Percentiles rank a stretch among this genome's conserved stretches.
phyloP scores from a whole-genome alignment of 2,888 invertebrate species.

The Eumerus sabulonum region DNA sequence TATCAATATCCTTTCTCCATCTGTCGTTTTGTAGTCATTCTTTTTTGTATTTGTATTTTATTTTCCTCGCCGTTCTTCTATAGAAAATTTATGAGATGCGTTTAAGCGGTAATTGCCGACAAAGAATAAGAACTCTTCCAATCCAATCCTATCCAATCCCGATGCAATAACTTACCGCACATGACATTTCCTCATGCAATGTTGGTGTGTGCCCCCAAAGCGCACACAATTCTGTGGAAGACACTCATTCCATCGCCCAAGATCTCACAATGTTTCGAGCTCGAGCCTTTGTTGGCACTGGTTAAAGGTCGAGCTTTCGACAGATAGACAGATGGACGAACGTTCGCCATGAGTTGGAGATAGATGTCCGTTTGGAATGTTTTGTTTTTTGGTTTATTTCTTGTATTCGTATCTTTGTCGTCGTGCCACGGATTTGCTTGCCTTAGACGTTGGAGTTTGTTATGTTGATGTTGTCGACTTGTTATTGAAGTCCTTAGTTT shows the following conservation, averaged over 20 bases:
- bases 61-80: slow-evolving; percentile 29
- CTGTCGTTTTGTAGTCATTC: background rate
- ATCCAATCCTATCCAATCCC: slow-evolving; percentile 47
- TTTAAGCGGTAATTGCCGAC: slow-evolving; percentile 68
- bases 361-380: slow-evolving; percentile 34
- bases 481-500: slow-evolving; percentile 6
- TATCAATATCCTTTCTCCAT: too few species aligned
- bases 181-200: slow-evolving; percentile 68
- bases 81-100: slow-evolving; percentile 66
- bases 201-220: slow-evolving; percentile 2
- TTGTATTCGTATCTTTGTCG: background rate
- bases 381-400: too few species aligned
- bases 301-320: slow-evolving; percentile 64
- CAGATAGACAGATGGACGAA: slow-evolving; percentile 68
- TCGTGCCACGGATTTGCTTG: slow-evolving; percentile 32
- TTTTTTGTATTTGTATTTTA: slow-evolving; percentile 7
- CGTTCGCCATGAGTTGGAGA: slow-evolving; percentile 39
- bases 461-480: background rate
- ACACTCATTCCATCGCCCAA: slow-evolving; percentile 63
- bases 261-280: slow-evolving; percentile 49
- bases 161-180: slow-evolving; percentile 63
- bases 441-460: background rate
- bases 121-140: slow-evolving; percentile 66
- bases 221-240: slow-evolving; percentile 14
- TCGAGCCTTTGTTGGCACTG: slow-evolving; percentile 49